phyloP scores from a whole-genome alignment of 2,113 vertebrate genomes.

The Desmodus rotundus region DNA sequence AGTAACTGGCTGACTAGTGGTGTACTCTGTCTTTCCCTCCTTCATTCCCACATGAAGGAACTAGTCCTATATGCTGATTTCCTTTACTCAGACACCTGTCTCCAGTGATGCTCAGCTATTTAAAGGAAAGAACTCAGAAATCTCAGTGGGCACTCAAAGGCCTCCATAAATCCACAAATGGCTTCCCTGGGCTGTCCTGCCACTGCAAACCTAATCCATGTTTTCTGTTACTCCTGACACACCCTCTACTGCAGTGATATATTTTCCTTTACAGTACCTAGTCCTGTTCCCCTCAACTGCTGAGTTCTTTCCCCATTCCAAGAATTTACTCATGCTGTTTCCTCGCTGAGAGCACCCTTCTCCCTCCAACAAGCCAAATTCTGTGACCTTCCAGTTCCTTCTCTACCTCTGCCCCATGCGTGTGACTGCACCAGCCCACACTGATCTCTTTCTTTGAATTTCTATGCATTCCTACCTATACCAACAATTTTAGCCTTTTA shows the following conservation, averaged over 20 bases:
- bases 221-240: neutral
- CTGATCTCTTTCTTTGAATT: neutral
- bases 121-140: neutral
- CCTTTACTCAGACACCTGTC: neutral
- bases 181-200: neutral
- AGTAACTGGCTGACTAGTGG: neutral
- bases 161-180: neutral
- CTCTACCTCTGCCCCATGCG: neutral
- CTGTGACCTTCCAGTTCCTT: neutral
- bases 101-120: neutral
- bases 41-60: neutral
- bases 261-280: neutral
- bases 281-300: neutral
- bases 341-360: neutral
- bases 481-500: neutral
- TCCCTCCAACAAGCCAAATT: neutral
- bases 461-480: neutral
- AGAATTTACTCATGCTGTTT: neutral
- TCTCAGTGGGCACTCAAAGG: neutral
- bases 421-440: neutral
- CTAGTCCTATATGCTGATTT: neutral
- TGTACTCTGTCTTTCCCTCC: neutral
- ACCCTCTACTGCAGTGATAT: neutral
- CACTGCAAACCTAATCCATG: neutral
- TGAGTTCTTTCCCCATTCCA: neutral